Base-by-base conservation (phyloP, 2,888 invertebrate species). In the Ophion ventricosus region DNA sequence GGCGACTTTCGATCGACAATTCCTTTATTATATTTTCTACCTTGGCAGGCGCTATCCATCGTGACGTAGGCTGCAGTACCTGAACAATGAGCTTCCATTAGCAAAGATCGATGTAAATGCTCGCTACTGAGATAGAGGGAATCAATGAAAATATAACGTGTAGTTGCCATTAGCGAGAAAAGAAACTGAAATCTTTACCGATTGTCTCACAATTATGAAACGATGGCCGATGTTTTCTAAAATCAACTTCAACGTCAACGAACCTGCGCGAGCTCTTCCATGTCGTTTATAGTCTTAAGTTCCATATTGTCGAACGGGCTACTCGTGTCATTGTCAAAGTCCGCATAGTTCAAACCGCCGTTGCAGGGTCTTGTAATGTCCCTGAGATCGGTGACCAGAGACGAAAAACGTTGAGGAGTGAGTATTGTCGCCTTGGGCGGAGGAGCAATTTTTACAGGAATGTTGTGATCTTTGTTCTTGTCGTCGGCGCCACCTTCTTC, bases 241-340 rank as follows among this genome's bases (percentile, higher is more conserved):
- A 49, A 49, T 2, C n/a, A n/a, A n/a, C n/a, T n/a, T n/a, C n/a
- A n/a, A n/a, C n/a, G n/a, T n/a, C 17, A 7, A 72, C 54, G 63
- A 67, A 98, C 97, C 93, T 97, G 96, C 17, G 98, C 98, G 86
- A 98, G 94, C 92, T 97, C 96, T 93, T 98, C 98, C 95, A 98
- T 96, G 91, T 98, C 98, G 94, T 98, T 98, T 82, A 98, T 97
- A 61, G 98, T 97, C 93, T 98, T 98, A 75, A 98, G 93, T 94
- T 98, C 98, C 93, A 98, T 96, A 94, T 97, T 98, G 94, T 98
- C 98, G 94, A 98, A 98, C 0, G 98, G 98, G 92, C 97, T 98
- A 76, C 97, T 97, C 72, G 97, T 97, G 91, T 98, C 98, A 91
- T 97, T 96, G 93, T 98, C 98, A 94, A 98, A 98, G 93, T 98